Percentiles rank a stretch among this genome's conserved stretches.
Evolutionary conservation across 1,140 invertebrate genomes (phyloP).

Genomic region (Drosophila mojavensis): DNA sequence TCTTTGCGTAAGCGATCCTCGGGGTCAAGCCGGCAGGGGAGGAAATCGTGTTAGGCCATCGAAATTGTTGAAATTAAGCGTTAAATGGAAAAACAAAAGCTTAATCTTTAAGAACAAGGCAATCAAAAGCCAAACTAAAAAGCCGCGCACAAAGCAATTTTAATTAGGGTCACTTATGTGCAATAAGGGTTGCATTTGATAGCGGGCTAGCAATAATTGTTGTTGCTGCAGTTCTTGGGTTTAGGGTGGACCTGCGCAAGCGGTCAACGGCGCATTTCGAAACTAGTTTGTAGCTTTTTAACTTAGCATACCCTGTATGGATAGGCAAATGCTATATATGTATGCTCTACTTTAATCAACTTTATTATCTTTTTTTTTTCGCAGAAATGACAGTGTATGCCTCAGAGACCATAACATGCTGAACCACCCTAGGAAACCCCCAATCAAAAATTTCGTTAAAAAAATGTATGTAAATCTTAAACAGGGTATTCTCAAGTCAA

Average conservation of each 20-base stretch:
- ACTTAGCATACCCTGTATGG: neutral
- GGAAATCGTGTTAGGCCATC: conserved; percentile 71
- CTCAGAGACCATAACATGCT: too few relatives aligned
- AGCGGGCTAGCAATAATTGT: conserved; percentile 8
- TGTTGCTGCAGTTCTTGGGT: neutral
- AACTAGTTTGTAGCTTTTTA: conserved; percentile 53
- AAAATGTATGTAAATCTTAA: too few relatives aligned
- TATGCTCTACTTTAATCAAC: too few relatives aligned
- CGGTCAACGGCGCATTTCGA: conserved; percentile 54
- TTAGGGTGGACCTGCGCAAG: conserved; percentile 61
- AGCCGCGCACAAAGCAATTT: conserved; percentile 65
- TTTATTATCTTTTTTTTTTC: too few relatives aligned
- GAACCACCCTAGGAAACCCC: too few relatives aligned
- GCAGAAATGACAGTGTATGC: too few relatives aligned
- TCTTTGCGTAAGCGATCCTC: conserved; percentile 59
- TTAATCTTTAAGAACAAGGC: conserved; percentile 73
- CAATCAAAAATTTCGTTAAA: too few relatives aligned
- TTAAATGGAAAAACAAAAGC: conserved; percentile 82
- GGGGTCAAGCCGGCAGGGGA: conserved; percentile 59
- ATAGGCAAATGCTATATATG: neutral
- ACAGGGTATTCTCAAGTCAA: neutral
- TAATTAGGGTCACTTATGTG: conserved; percentile 68
- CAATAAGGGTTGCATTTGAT: conserved; percentile 57
- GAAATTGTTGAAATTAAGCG: conserved; percentile 80
- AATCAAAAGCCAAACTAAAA: conserved; percentile 80